Evolutionary conservation across 1,140 invertebrate genomes (phyloP), one percentile per base, ranked within the genome.

Genomic region (Sitodiplosis mosellana): DNA sequence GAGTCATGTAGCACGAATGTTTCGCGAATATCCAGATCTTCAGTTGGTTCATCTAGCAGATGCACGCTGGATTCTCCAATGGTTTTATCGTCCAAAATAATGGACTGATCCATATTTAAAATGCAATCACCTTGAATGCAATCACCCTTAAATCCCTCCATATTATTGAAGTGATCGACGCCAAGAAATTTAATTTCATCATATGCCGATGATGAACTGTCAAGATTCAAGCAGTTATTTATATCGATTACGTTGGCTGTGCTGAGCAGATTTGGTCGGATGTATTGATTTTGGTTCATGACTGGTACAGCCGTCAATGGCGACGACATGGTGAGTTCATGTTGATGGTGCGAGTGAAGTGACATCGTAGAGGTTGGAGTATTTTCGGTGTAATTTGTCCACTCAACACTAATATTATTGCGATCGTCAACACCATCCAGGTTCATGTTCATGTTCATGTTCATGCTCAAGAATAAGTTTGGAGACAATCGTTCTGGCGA

Each of bases 101-200:
- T 48, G 6, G 49, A 46, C 34, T 61, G 59, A 48, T 63, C 59
- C 53, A 63, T 52, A 52, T 59, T 63, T 1, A 64, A 51, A 1
- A 64, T 63, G 47, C 61, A 63, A 47, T 64, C 61, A 33, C 58
- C 57, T n/a, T n/a, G 51, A 1, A 64, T 63, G 48, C 61, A 63
- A 47, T 64, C 61, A 34, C 59, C 57, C 50, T 62, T 61, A 46
- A 63, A 62, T 51, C 57, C 60, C 36, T 64, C 61, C 48, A 64
- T 64, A 49, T 59, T 63, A 27, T 27, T 27, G 27, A 61, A 64
- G 49, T 64, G 61, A 53, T 64, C 61, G 17, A 63, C 60, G 50
- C 56, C 59, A 18, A 64, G 55, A 46, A 59, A 64, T 50, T 64
- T 64, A 55, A 64, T 64, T 52, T 62, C 61, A 20, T 64, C 61